Base-by-base conservation (phyloP, 2,888 invertebrate species). In the Meteorus colon region DNA sequence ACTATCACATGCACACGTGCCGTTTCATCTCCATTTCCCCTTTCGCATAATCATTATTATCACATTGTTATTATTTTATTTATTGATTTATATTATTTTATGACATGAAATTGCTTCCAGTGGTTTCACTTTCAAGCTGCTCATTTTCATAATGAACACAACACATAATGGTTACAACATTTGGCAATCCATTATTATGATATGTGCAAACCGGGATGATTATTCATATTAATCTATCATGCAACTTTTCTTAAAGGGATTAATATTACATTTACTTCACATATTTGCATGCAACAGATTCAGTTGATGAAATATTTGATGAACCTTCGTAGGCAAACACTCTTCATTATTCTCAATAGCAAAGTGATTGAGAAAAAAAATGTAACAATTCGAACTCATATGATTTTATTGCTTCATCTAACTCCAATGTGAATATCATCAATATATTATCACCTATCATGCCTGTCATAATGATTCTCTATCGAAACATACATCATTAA, bases 41-140 rank as follows among this genome's bases (percentile, higher is more conserved):
- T 45, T 45, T 14, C 8, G n/a, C 48, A 51, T 68, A 29, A 48
- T n/a, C 27, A 68, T 29, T 45, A 67, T 55, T 8, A 37, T 8
- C 16, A 34, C 34, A 31, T 68, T 68, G 27, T 51, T 41, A n/a
- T 41, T 12, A 65, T 19, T 37, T 34, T 65, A 37, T 65, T 70
- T 70, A 34, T 31, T 62, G 34, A 45, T 45, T 19, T 41, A 24
- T 27, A 41, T 60, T 41, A 41, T 60, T 41, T 65, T 65, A n/a
- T n/a, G 4, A n/a, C 16, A n/a, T 48, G 4, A 55, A 55, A 24
- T 19, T 24, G 19, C 55, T 24, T 55, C 55, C 8, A 55, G 55
- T 19, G n/a, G 55, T 24, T 55, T 55, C 34, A 6, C 19, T 24
- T 55, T 55, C 19, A 19, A 55, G 24, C 24, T n/a, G 55, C 8